phyloP scores from a whole-genome alignment of 2,888 invertebrate species.

The Drosophila maculinotata region DNA sequence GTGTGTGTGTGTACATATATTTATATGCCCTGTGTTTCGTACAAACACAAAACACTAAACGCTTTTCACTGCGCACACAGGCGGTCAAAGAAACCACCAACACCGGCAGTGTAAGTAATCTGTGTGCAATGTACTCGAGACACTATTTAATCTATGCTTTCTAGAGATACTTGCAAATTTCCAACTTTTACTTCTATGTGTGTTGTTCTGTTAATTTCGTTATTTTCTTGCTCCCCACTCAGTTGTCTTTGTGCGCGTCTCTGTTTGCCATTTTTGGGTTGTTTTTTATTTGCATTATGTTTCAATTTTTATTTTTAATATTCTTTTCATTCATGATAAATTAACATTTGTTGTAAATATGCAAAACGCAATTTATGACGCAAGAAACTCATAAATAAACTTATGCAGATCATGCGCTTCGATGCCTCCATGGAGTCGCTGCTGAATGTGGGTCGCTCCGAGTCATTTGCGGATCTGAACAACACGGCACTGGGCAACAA shows the following conservation, averaged over 20 bases:
- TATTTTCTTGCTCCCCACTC: slow-evolving; percentile 10
- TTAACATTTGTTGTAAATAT: slow-evolving; percentile 59
- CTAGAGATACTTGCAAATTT: slow-evolving; percentile 18
- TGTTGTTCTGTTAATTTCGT: slow-evolving; percentile 14
- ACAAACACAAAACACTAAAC: slow-evolving; percentile 19
- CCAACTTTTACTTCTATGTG: slow-evolving; percentile 7
- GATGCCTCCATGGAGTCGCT: slow-evolving; percentile 92
- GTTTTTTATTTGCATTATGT: slow-evolving; percentile 34
- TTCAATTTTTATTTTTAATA: slow-evolving; percentile 45
- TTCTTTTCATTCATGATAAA: slow-evolving; percentile 63
- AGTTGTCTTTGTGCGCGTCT: slow-evolving; percentile 58
- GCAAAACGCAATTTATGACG: slow-evolving; percentile 58
- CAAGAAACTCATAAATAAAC: slow-evolving; percentile 78
- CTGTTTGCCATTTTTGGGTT: slow-evolving; percentile 48
- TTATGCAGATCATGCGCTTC: slow-evolving; percentile 90
- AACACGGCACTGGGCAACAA: slow-evolving; percentile 86
- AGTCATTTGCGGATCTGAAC: slow-evolving; percentile 93
- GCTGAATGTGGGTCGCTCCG: slow-evolving; percentile 90
- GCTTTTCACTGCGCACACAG: slow-evolving; percentile 85
- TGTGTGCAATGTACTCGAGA: slow-evolving; percentile 45
- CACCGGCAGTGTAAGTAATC: slow-evolving; percentile 88
- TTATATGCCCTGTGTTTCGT: slow-evolving; percentile 59
- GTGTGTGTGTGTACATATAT: slow-evolving; percentile 52
- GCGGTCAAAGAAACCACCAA: slow-evolving; percentile 90
- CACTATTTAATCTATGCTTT: slow-evolving; percentile 49